phyloP scores from a whole-genome alignment of 2,888 invertebrate species.

The Eilema depressum region DNA sequence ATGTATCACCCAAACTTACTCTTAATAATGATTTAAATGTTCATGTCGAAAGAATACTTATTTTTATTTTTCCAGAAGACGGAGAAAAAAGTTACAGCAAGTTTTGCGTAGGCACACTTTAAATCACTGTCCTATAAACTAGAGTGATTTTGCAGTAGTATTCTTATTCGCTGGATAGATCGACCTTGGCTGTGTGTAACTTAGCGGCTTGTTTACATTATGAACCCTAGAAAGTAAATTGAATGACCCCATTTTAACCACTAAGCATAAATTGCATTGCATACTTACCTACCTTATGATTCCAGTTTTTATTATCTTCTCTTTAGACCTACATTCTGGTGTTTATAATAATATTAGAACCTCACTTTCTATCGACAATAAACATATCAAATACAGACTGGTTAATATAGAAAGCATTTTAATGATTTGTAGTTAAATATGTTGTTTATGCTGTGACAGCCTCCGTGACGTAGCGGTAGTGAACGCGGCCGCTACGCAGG shows the following conservation, averaged over 20 bases:
- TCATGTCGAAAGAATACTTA: too few species aligned
- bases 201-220: background rate
- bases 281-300: background rate
- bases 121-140: too few species aligned
- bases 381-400: background rate
- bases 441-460: too few species aligned
- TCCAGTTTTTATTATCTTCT: background rate
- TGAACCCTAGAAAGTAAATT: background rate
- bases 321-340: background rate
- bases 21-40: too few species aligned
- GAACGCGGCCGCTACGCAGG: too few species aligned
- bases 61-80: too few species aligned
- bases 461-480: too few species aligned
- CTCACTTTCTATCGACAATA: background rate
- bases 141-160: too few species aligned
- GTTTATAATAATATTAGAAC: background rate
- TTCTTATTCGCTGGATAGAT: too few species aligned
- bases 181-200: background rate
- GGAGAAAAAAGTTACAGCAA: too few species aligned
- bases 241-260: background rate
- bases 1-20: too few species aligned
- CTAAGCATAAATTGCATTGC: background rate
- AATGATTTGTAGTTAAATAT: background rate
- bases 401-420: background rate
- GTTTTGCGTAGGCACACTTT: too few species aligned